Conservation (phyloP, 2,113 vertebrate genomes). For the Gopherus flavomarginatus region DNA sequence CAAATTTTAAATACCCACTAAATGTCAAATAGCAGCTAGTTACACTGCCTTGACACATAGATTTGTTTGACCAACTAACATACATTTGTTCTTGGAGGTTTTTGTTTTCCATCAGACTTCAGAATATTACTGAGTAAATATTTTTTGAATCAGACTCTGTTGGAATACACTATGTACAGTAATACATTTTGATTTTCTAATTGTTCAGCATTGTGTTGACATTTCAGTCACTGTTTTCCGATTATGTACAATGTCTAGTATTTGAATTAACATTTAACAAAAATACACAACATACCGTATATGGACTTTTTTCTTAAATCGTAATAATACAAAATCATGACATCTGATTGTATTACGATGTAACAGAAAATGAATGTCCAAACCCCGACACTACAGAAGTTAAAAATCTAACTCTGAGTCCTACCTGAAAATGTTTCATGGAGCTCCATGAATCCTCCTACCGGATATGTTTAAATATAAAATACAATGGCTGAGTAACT, state of each 20-base stretch:
- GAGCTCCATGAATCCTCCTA: neutral
- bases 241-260: neutral
- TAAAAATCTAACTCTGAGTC: neutral
- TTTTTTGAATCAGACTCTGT: neutral
- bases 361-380: neutral
- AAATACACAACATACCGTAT: neutral
- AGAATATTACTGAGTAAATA: neutral
- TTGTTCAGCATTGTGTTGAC: neutral
- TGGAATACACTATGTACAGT: neutral
- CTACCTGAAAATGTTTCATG: neutral
- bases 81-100: neutral
- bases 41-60: neutral
- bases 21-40: neutral
- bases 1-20: neutral
- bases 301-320: neutral
- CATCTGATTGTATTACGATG: neutral
- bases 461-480: neutral
- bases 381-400: rapidly evolving
- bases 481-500: rapidly evolving
- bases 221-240: neutral
- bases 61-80: neutral
- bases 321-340: rapidly evolving
- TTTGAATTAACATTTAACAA: neutral
- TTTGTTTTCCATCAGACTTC: neutral
- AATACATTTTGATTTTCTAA: neutral